A percentile compares a stretch with the other conserved stretches of the same genome.
phyloP scores from a whole-genome alignment of 2,113 vertebrate genomes.

The Carettochelys insculpta region DNA sequence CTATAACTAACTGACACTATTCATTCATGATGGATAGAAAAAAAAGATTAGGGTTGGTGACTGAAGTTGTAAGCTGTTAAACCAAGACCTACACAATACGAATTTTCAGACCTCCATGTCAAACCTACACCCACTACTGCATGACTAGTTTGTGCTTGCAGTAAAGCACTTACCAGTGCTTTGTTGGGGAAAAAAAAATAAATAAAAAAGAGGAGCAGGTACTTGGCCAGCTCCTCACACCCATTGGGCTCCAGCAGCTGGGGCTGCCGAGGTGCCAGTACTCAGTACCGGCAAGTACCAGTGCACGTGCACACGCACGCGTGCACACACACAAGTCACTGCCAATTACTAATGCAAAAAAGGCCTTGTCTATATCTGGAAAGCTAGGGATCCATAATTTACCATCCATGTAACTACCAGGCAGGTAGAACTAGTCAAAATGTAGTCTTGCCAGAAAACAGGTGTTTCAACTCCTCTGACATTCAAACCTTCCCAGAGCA shows the following conservation, averaged over 20 bases:
- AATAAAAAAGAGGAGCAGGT: too few relatives aligned
- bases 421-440: too few relatives aligned
- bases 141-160: neutral
- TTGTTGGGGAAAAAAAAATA: too few relatives aligned
- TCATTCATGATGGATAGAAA: fast-evolving
- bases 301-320: too few relatives aligned
- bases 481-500: neutral
- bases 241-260: too few relatives aligned
- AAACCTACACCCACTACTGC: neutral
- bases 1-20: neutral
- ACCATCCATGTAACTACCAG: neutral
- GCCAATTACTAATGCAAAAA: neutral
- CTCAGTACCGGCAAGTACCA: too few relatives aligned
- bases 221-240: too few relatives aligned
- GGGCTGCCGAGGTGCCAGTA: too few relatives aligned
- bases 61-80: neutral
- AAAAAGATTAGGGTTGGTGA: fast-evolving
- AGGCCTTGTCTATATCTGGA: neutral
- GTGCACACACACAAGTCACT: too few relatives aligned
- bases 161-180: too few relatives aligned
- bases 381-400: neutral
- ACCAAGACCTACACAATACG: neutral
- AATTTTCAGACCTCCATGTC: neutral
- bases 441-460: neutral
- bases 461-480: neutral